Conservation (phyloP, 2,113 vertebrate species). For the Carlito syrichta region DNA sequence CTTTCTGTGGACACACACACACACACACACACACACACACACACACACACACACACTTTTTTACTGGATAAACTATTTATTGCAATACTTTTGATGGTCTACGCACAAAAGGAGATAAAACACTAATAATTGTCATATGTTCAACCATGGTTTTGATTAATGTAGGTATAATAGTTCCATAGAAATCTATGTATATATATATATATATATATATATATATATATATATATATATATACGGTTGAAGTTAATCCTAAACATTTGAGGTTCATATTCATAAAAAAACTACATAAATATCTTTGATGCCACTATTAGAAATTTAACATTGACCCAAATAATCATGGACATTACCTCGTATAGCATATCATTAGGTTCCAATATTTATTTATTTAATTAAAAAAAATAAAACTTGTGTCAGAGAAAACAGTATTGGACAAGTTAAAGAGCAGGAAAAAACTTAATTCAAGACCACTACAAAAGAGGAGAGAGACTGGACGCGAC, state of each 20-base stretch:
- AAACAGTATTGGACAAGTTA: background rate
- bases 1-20: background rate
- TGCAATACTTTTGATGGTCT: background rate
- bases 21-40: background rate
- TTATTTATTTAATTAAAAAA: background rate
- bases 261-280: background rate
- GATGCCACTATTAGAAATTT: background rate
- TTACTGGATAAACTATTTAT: background rate
- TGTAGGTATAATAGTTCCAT: background rate
- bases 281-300: background rate
- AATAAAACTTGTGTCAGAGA: background rate
- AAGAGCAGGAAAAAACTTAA: background rate
- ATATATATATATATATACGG: background rate
- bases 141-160: background rate
- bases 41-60: background rate
- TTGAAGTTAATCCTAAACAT: background rate
- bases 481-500: background rate
- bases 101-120: background rate
- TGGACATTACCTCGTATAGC: background rate
- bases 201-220: background rate
- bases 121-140: background rate
- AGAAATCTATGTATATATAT: background rate
- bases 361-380: background rate
- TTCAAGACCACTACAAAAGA: background rate
- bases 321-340: background rate